Percentiles rank a stretch among this genome's conserved stretches.
phyloP scores from a whole-genome alignment of 2,888 invertebrate genomes.

The Labia minor region DNA sequence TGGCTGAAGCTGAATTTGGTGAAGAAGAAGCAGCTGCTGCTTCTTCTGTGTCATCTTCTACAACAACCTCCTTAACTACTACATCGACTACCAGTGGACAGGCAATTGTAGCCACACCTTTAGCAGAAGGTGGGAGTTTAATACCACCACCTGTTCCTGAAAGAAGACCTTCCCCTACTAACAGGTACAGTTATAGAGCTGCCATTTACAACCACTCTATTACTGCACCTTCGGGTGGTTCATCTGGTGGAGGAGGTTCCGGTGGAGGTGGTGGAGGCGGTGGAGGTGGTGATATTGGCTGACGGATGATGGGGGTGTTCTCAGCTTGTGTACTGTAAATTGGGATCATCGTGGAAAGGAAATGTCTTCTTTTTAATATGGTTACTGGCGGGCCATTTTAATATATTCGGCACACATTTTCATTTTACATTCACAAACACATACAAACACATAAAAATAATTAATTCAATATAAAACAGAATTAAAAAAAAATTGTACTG shows the following conservation, averaged over 20 bases:
- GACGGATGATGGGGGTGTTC: conserved; percentile 73
- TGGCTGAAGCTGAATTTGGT: conserved; percentile 47
- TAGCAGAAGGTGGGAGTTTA: conserved; percentile 22
- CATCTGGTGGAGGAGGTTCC: conserved; percentile 17
- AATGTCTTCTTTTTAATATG: not conserved
- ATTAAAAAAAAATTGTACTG: conserved; percentile 38
- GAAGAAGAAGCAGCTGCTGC: conserved; percentile 39
- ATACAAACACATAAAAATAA: conserved; percentile 33
- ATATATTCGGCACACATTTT: conserved; percentile 32
- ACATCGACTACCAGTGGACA: conserved; percentile 29
- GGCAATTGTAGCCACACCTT: conserved; percentile 16
- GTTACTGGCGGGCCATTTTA: not conserved
- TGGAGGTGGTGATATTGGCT: conserved; percentile 54
- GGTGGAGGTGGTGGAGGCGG: conserved; percentile 36
- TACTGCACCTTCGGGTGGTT: not conserved
- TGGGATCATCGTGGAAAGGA: not conserved
- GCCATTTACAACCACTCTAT: conserved; percentile 49
- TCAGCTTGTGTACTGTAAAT: conserved; percentile 56
- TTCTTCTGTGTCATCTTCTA: conserved; percentile 36
- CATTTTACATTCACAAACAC: conserved; percentile 29
- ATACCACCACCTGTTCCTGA: conserved; percentile 28
- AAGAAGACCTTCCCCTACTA: conserved; percentile 36
- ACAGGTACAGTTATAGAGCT: conserved; percentile 60
- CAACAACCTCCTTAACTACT: conserved; percentile 45
- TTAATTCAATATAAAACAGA: conserved; percentile 42